Evolutionary conservation across 2,797 vertebrate species (phyloP).

Genomic region (Muscicapa comitata): DNA sequence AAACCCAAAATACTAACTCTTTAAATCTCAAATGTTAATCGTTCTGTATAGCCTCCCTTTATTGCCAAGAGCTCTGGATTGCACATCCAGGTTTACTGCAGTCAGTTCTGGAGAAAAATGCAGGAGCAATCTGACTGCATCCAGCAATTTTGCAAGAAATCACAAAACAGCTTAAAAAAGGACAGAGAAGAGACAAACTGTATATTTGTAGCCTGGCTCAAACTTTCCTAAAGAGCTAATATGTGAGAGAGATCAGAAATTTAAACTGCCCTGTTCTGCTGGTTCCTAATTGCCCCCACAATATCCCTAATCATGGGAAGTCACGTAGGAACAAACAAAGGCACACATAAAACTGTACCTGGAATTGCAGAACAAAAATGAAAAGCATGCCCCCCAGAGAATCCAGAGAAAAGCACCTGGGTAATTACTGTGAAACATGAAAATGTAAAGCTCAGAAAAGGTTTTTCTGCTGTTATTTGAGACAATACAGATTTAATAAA

Average conservation of each 20-base stretch:
- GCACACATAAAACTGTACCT: background rate
- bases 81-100: background rate
- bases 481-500: background rate
- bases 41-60: background rate
- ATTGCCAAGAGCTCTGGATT: background rate
- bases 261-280: background rate
- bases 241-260: background rate
- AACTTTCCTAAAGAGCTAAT: background rate
- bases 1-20: background rate
- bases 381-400: background rate
- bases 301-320: background rate
- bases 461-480: background rate
- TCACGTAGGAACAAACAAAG: background rate
- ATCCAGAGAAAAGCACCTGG: background rate
- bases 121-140: background rate
- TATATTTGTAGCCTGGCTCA: background rate
- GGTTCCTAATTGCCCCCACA: background rate
- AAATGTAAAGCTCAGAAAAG: background rate
- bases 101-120: background rate
- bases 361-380: background rate
- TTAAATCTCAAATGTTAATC: background rate
- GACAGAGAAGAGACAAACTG: background rate
- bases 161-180: background rate
- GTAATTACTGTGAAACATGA: background rate
- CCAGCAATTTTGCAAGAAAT: background rate